Evolutionary conservation across 64 coral and sea anemone genomes (phyloP), one percentile per base, ranked within the genome.

Genomic region (Porites australiensis): DNA sequence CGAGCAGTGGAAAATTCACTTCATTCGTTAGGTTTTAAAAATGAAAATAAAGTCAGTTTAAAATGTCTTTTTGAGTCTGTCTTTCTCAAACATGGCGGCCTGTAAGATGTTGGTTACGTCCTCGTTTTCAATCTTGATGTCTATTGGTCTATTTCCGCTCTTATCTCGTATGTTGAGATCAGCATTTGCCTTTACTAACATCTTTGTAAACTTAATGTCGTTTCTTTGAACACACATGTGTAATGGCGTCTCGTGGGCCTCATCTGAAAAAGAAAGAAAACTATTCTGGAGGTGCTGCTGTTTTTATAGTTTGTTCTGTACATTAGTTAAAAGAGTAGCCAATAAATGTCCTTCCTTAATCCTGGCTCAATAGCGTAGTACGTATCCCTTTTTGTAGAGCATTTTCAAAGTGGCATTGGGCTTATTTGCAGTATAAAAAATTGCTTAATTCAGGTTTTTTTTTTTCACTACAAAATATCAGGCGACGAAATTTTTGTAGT

Each of bases 1-100:
- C 15, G 16, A 82, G 6, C 44, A 82, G 15, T 48, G 27, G 5
- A 48, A 46, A 82, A 82, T 82, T 63, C 6, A 18, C 10, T 5
- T 3, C 19, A 13, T 64, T 18, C 23, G 27, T 15, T 75, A 19
- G 12, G 1, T 44, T 49, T 2, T 47, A 15, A 37, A n/a, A 48
- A 63, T 19, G 9, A 82, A 82, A 80, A 80, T 58, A 60, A 48
- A 47, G 44, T 82, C 44, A 64, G 45, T 65, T 82, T 67, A 10
- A 50, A 66, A 20, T 84, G 9, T 61, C 81, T 7, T 50, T 50
- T 18, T 50, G 6, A 84, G 4, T 47, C 81, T 67, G 9, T 84
- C 81, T 15, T 84, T 84, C 47, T 84, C 81, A 84, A 84, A 84
- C 81, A 84, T 84, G 81, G 81, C 81, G 62, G 16, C 45, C 63